A percentile compares a stretch with the other conserved stretches of the same genome.
Conservation (phyloP, 23 tunicate genomes). For the Clavelina lepadiformis region DNA sequence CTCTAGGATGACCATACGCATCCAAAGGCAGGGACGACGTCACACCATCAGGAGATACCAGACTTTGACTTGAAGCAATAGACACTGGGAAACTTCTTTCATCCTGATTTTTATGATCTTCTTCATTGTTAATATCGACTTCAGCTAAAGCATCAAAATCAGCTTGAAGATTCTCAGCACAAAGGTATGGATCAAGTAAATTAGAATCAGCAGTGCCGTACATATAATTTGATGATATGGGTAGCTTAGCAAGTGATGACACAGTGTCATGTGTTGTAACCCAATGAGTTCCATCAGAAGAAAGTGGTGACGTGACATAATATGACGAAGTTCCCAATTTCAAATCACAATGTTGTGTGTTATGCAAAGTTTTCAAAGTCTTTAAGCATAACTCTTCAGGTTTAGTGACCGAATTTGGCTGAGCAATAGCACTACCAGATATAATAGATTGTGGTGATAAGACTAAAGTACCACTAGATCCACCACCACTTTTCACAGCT, state of each 20-base stretch:
- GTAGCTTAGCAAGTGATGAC: background rate
- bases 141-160: background rate
- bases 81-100: background rate
- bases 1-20: conserved; percentile 50
- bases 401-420: too few species aligned
- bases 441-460: conserved; percentile 25
- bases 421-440: too few species aligned
- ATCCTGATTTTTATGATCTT: too few species aligned
- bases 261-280: background rate
- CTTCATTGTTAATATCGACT: background rate
- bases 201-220: conserved; percentile 13
- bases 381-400: too few species aligned
- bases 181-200: background rate
- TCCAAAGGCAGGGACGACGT: conserved; percentile 26
- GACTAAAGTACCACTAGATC: conserved; percentile 6
- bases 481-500: conserved; percentile 4
- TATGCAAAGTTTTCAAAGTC: too few species aligned
- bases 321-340: too few species aligned
- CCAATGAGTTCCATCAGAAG: conserved; percentile 2
- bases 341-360: too few species aligned
- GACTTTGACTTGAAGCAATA: background rate
- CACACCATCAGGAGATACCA: background rate
- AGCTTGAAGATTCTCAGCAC: background rate
- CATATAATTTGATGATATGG: background rate
- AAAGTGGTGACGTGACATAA: too few species aligned